These are phyloP conservation scores for Eutrigla gurnardus DNA, from an alignment of 2,797 vertebrate species.

Conservation along the genomic window DNA sequence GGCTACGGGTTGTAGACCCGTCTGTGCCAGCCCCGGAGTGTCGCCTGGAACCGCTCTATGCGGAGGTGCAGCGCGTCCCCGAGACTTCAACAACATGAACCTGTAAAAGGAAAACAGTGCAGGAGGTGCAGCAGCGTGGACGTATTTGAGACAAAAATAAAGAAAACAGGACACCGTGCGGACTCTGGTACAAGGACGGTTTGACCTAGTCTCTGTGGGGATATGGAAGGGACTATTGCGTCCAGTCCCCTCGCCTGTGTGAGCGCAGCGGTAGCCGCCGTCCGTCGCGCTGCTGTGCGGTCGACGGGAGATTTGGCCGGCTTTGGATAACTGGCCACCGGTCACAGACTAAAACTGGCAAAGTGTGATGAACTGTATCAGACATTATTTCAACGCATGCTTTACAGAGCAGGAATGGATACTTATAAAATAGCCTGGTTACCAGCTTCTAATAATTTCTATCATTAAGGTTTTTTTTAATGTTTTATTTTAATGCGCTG, in stretches of 20 bases:
- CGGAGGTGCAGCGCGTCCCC: neutral
- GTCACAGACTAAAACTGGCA: conserved; percentile 11
- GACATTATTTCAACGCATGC: neutral
- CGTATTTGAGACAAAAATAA: neutral
- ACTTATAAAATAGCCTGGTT: neutral
- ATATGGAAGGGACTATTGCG: conserved; percentile 70
- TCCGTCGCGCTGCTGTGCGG: conserved; percentile 58
- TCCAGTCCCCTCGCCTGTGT: conserved; percentile 31
- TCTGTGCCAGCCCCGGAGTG: conserved; percentile 58
- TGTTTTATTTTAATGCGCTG: conserved; percentile 44
- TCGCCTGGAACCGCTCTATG: conserved; percentile 33
- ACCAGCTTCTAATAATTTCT: neutral
- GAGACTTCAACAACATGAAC: neutral
- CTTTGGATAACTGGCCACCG: conserved; percentile 67
- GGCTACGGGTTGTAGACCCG: conserved; percentile 64
- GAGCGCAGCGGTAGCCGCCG: conserved; percentile 50
- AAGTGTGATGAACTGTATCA: neutral
- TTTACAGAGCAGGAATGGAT: conserved; percentile 14
- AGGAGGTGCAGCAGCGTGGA: conserved; percentile 5
- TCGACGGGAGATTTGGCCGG: conserved; percentile 69
- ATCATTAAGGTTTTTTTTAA: neutral
- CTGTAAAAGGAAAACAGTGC: conserved; percentile 4
- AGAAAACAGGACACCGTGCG: neutral
- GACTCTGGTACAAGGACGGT: conserved; percentile 41
- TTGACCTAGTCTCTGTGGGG: conserved; percentile 76